Base-by-base conservation (phyloP, 2,797 vertebrate species). In the Lutjanus argentimaculatus region DNA sequence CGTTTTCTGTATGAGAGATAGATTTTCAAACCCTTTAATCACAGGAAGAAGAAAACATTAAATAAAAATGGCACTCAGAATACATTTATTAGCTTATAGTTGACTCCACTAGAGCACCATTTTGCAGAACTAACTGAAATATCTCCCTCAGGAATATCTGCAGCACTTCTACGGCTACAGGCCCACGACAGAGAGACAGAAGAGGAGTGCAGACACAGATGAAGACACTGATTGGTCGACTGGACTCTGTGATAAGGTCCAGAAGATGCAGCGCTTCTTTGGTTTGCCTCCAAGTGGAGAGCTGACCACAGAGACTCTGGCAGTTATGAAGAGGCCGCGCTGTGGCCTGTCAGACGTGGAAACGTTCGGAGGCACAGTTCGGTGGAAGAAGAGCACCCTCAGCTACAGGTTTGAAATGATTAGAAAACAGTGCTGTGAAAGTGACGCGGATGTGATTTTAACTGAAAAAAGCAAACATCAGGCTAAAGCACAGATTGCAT, bases 261-360 rank as follows among this genome's bases (percentile, higher is more conserved):
- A 61, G 59, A 40, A 82, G 68, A 95, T 95, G 94, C 93, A 95
- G 30, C 79, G 4, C 7, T 89, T 88, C 85, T 94, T 93, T 63
- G 93, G 94, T 57, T 77, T 95, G 36, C 79, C 62, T 16, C 87
- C 80, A 8, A 93, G 67, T 14, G 93, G 95, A 17, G 67, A 90
- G 63, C 81, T 95, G 62, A 89, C 77, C 1, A 7, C 64, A 15
- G 89, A 93, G 68, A 95, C 94, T 5, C 52, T 95, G 59, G 67
- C 64, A 0, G 84, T 84, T 0, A 95, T 95, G 95, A 95, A 66
- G 76, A 93, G 56, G 84, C 89, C 88, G 0, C 92, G 92, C 52
- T 94, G 93, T 63, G 94, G 94, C 22, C 85, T 95, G 62, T 95
- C 95, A 5, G 94, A 95, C 2, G 90, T 85, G 22, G 94, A 94